Conservation (phyloP, 2,113 vertebrate genomes). For the Campylomormyrus tamandua region DNA sequence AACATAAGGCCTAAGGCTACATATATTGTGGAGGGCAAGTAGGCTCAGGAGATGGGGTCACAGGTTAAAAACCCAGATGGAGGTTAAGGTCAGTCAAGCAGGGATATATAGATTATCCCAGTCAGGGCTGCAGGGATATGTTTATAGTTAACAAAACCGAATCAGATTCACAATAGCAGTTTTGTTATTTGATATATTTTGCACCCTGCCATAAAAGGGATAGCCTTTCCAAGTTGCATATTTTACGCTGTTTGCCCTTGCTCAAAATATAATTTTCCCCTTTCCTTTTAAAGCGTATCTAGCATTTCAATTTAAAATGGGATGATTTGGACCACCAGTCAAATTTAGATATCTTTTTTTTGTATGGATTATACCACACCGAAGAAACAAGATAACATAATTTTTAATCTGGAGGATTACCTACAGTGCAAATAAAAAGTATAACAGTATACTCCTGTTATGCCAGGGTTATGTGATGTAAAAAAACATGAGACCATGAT, state of each 20-base stretch:
- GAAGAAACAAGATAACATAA: background rate
- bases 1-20: background rate
- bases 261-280: background rate
- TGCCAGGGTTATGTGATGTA: no score
- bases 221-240: background rate
- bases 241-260: background rate
- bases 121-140: background rate
- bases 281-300: background rate
- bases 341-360: background rate
- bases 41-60: background rate
- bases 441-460: no score
- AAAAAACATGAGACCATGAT: no score
- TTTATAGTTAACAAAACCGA: background rate
- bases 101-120: background rate
- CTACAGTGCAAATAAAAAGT: background rate
- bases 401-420: background rate
- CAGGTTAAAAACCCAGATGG: background rate
- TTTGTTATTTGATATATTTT: slow-evolving; percentile 3
- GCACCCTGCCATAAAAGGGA: background rate
- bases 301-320: background rate
- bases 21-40: background rate
- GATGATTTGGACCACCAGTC: background rate
- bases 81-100: background rate
- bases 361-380: background rate
- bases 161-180: background rate